phyloP scores from a whole-genome alignment of 2,888 invertebrate species.

The Tanytarsus gracilentus region DNA sequence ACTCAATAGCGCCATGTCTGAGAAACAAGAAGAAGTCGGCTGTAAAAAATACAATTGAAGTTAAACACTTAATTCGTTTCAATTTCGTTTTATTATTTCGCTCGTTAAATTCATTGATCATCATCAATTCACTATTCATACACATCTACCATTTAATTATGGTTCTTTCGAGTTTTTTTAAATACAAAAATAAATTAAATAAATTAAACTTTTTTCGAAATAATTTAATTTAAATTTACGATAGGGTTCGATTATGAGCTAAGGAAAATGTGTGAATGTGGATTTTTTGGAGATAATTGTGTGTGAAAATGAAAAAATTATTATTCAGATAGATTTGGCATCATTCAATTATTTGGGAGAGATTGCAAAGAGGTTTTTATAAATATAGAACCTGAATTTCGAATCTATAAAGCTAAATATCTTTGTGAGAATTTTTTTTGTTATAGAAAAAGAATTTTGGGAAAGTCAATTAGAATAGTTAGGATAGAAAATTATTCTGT shows the following conservation, averaged over 20 bases:
- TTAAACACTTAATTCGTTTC: too few relatives aligned
- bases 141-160: too few relatives aligned
- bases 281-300: neutral
- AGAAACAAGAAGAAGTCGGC: too few relatives aligned
- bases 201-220: neutral
- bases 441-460: neutral
- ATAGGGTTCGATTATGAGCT: too few relatives aligned
- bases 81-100: too few relatives aligned
- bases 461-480: neutral
- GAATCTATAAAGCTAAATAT: neutral
- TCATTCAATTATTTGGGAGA: conserved; percentile 14
- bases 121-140: too few relatives aligned
- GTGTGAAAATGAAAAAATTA: neutral
- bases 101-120: too few relatives aligned
- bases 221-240: too few relatives aligned
- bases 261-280: too few relatives aligned
- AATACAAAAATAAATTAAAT: neutral
- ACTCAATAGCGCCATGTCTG: too few relatives aligned
- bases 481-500: conserved; percentile 16
- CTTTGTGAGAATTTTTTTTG: neutral
- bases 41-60: too few relatives aligned
- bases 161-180: too few relatives aligned
- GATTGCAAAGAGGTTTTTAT: neutral
- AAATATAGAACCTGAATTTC: conserved; percentile 1
- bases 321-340: conserved; percentile 28